A percentile compares a stretch with the other conserved stretches of the same genome.
Conservation (phyloP, 2,113 vertebrate genomes). For the Podarcis cretensis region DNA sequence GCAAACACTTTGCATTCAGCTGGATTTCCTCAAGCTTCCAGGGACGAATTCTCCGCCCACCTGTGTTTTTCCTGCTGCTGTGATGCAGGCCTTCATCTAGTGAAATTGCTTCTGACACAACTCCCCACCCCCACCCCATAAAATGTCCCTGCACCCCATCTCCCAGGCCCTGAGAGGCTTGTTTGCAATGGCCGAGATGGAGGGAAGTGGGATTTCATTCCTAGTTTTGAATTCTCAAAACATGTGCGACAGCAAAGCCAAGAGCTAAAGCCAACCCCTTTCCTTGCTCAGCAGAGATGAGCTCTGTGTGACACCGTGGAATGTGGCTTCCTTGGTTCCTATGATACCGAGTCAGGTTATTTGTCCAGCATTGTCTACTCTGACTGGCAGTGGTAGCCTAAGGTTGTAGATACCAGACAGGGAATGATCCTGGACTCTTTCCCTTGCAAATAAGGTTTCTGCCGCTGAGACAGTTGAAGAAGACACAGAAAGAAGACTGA, state of each 20-base stretch:
- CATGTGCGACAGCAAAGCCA: slow-evolving; percentile 10
- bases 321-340: too few relatives aligned
- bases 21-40: slow-evolving; percentile 67
- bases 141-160: slow-evolving; percentile 41
- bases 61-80: slow-evolving; percentile 68
- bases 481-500: not conserved
- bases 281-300: not conserved
- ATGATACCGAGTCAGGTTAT: too few relatives aligned
- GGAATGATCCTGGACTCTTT: not conserved
- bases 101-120: slow-evolving; percentile 72
- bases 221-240: slow-evolving; percentile 35
- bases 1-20: slow-evolving; percentile 66
- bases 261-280: not conserved
- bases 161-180: slow-evolving; percentile 28
- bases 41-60: slow-evolving; percentile 69
- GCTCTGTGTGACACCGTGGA: too few relatives aligned
- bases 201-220: slow-evolving; percentile 57
- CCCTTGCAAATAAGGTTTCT: too few relatives aligned
- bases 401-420: not conserved
- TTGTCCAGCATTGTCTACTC: not conserved
- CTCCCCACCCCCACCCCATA: slow-evolving; percentile 53
- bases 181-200: slow-evolving; percentile 50
- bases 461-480: too few relatives aligned
- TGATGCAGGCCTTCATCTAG: slow-evolving; percentile 66
- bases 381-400: not conserved